Conservation (phyloP, 2,797 vertebrate genomes). For the Miichthys miiuy region DNA sequence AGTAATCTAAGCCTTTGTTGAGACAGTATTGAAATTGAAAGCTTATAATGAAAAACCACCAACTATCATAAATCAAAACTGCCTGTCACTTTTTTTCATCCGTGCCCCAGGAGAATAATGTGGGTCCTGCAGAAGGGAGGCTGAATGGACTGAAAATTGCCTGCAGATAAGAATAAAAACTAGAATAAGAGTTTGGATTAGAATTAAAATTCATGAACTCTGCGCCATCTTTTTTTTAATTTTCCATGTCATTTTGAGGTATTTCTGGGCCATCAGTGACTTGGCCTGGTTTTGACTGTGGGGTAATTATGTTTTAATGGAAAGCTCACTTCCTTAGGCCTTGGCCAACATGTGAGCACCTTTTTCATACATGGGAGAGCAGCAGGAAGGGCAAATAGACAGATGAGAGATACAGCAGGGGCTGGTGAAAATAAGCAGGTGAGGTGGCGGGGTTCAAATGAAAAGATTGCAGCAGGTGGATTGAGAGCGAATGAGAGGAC, state of each 20-base stretch:
- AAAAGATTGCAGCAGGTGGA: slow-evolving; percentile 45
- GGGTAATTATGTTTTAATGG: slow-evolving; percentile 68
- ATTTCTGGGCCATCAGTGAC: slow-evolving; percentile 63
- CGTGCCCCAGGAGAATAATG: slow-evolving; percentile 52
- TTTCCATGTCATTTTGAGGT: slow-evolving; percentile 64
- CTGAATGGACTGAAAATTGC: slow-evolving; percentile 70
- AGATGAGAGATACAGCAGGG: slow-evolving; percentile 22
- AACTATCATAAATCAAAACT: slow-evolving; percentile 74
- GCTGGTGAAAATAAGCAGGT: slow-evolving; percentile 28
- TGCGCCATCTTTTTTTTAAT: slow-evolving; percentile 59
- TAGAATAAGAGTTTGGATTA: slow-evolving; percentile 73
- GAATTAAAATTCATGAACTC: slow-evolving; percentile 79
- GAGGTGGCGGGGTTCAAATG: slow-evolving; percentile 29
- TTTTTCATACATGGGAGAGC: slow-evolving; percentile 39
- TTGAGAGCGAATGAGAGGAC: slow-evolving; percentile 25
- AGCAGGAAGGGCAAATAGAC: slow-evolving; percentile 31
- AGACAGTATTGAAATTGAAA: slow-evolving; percentile 62
- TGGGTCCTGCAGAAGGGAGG: slow-evolving; percentile 32
- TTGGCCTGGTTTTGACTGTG: slow-evolving; percentile 59
- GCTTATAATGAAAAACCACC: slow-evolving; percentile 62
- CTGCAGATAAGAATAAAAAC: slow-evolving; percentile 74
- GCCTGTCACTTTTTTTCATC: slow-evolving; percentile 52
- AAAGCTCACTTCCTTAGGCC: slow-evolving; percentile 53
- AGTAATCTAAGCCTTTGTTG: slow-evolving; percentile 51
- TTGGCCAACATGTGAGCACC: slow-evolving; percentile 17